Evolutionary conservation across 1,140 invertebrate species (phyloP), one percentile per base, ranked within the genome.

Genomic region (Bursaphelenchus mucronatus): DNA sequence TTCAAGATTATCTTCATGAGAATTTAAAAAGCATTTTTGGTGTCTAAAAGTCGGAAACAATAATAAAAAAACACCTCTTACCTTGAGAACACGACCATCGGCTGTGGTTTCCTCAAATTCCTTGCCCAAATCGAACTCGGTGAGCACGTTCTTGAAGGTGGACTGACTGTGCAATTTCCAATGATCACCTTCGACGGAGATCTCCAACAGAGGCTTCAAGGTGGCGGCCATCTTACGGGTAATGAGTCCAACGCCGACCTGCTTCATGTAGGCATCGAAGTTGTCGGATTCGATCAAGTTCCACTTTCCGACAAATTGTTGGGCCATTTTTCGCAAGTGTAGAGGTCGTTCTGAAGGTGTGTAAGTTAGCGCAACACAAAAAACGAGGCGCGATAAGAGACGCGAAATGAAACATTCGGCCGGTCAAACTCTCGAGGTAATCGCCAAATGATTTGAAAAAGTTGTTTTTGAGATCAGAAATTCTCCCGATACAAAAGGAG

Each of bases 261-360:
- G 41, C 67, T 64, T 69, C 64, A 70, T 63, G 69, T 72, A 70
- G 7, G 73, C 69, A 15, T 70, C 71, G 44, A 70, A 70, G 40
- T 63, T 63, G 8, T 70, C 69, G 6, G 66, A 61, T 17, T 44
- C 19, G 40, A 62, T 44, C 21, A 70, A 40, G 11, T 70, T 70
- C 70, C 70, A 70, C 19, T 73, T 69, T 21, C 69, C 69, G 19
- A 68, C 63, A 19, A 70, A 70, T 49, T 68, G 9, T n/a, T 67
- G 63, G 61, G 62, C 62, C 62, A 64, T 64, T 64, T 63, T 63
- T 15, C 11, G 55, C n/a, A 13, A 39, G 52, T 63, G 10, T 15
- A 61, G 41, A 2, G 2, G 13, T 45, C 9, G 19, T n/a, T 13
- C 47, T 59, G 57, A 44, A 45, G 41, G 40, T 49, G 13, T 49